Evolutionary conservation across 2,113 vertebrate species (phyloP), one percentile per base, ranked within the genome.

Genomic region (Sinocyclocheilus maitianheensis): DNA sequence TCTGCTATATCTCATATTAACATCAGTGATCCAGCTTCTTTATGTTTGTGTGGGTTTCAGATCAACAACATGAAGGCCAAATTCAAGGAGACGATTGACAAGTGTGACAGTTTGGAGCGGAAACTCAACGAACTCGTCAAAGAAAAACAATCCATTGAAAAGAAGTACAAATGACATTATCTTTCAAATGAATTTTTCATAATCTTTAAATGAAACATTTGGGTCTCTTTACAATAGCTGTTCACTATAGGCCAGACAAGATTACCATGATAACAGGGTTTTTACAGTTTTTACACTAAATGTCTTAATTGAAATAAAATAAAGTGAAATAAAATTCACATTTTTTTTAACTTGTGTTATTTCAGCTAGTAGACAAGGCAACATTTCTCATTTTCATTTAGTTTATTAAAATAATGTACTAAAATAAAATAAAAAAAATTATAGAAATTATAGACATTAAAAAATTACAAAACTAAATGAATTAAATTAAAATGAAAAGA

Each of bases 1-100:
- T 46, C 55, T 22, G n/a, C 3, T 6, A 1, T 1, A 12, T 3
- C 26, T 69, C 22, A 24, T 13, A 53, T 69, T 18, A 40, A n/a
- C 43, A 26, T 13, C 4, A 53, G 20, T 71, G 24, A 83, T 2
- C 2, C 13, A 34, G 65, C 30, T 40, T 9, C 14, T 71, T 3
- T 72, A 6, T 75, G n/a, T 26, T 3, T 10, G 37, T 16, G 24
- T 20, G 63, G 65, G 43, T 30, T 93, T 90, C 94, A 99, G 98
- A 98, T 99, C 90, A 99, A 96, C 94, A 99, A 98, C 95, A 99
- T 99, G 98, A 99, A 99, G 94, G 92, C 94, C 8, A 99, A 99
- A 89, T 99, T 99, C 93, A 99, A 99, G 94, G 98, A 99, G 93
- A 99, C 97, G 5, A 96, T 99, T 92, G 98, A 99, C 91, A 98